Base-by-base conservation (phyloP, 1,140 invertebrate species). In the Doryteuthis pealeii region DNA sequence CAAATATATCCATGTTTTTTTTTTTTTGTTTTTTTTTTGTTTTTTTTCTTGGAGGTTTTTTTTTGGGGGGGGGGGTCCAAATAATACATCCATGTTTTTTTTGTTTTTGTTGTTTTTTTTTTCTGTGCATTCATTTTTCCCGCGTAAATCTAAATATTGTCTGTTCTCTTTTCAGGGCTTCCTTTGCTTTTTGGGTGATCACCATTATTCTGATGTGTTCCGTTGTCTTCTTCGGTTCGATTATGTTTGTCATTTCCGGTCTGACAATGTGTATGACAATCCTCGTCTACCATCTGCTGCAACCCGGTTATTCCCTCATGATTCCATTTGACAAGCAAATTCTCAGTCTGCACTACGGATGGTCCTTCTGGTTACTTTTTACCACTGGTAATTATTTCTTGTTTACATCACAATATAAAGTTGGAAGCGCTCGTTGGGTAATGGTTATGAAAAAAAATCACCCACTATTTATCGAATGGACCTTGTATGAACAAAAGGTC, bases 181-280 rank as follows among this genome's bases (percentile, higher is more conserved):
- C 83, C 1, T 82, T 85, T 68, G 77, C 80, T 1, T 82, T 82
- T 65, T 85, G 83, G 83, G 68, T 83, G 22, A 32, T 85, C 12
- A 70, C 82, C 8, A 81, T 80, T 70, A 76, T 83, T 26, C 67
- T 83, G 62, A 75, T 85, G 43, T 76, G 80, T 65, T 81, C 76
- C 43, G 83, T 83, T 6, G 74, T 85, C 10, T 75, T 77, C 70
- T 82, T 83, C 71, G 83, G 83, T 30, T 77, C 78, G 71, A 76
- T 77, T 66, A 72, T 82, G 76, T 76, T 80, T 45, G 30, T 73
- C 1, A 66, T 83, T 5, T 81, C 81, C 28, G 83, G 84, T 15
- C 33, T 81, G 15, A 73, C 79, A 32, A 83, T 85, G 83, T 40
- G 80, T 12, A 54, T 79, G n/a, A 70, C 82, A 8, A 76, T 71